phyloP scores from a whole-genome alignment of 2,113 vertebrate species.

The Austrofundulus limnaeus region DNA sequence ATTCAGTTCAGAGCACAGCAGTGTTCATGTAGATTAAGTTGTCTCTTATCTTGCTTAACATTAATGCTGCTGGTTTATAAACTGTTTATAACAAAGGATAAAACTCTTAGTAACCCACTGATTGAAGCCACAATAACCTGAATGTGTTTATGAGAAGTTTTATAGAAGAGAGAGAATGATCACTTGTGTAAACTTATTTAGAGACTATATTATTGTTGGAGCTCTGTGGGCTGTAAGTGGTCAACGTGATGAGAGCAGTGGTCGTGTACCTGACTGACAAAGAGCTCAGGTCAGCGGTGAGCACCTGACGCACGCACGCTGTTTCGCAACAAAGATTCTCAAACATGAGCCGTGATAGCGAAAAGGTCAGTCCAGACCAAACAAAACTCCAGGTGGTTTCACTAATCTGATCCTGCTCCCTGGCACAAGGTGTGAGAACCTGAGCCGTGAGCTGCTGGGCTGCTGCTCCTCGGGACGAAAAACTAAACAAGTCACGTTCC shows the following conservation, averaged over 20 bases:
- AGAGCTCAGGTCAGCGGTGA: neutral
- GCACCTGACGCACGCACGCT: neutral
- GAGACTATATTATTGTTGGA: too few relatives aligned
- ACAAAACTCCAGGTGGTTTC: slow-evolving; percentile 36
- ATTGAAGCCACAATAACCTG: too few relatives aligned
- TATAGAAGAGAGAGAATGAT: too few relatives aligned
- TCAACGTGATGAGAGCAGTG: too few relatives aligned
- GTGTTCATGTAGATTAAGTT: neutral
- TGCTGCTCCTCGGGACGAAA: slow-evolving; percentile 22
- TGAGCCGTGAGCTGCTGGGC: slow-evolving; percentile 3
- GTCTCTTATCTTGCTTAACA: neutral
- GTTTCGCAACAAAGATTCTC: slow-evolving; percentile 3
- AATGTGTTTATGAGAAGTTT: too few relatives aligned
- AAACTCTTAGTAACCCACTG: neutral
- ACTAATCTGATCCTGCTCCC: slow-evolving; percentile 25
- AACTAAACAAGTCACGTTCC: slow-evolving; percentile 30
- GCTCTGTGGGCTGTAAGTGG: too few relatives aligned
- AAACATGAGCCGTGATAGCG: slow-evolving; percentile 2
- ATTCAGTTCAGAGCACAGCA: neutral
- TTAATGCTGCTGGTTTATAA: neutral
- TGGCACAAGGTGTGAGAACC: slow-evolving; percentile 35
- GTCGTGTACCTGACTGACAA: too few relatives aligned
- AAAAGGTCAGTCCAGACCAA: slow-evolving; percentile 27
- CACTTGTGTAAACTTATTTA: too few relatives aligned
- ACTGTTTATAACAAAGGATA: neutral